Conservation (phyloP, 2,113 vertebrate species). For the Ploceus nigricollis region DNA sequence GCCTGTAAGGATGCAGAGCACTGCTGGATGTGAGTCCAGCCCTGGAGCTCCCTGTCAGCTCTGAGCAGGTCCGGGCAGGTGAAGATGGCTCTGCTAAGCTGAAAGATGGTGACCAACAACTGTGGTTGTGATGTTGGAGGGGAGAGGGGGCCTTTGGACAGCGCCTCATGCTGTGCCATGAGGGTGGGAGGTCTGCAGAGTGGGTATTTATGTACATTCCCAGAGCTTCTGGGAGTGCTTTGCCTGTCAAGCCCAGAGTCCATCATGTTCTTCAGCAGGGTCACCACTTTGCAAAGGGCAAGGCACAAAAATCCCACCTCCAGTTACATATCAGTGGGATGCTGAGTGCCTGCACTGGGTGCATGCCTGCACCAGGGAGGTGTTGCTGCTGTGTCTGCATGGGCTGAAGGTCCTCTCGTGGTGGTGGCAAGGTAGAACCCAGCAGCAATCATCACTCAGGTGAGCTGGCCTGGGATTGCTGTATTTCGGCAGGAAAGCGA, state of each 20-base stretch:
- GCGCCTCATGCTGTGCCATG: neutral
- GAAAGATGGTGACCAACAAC: neutral
- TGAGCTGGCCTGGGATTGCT: neutral
- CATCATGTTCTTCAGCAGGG: neutral
- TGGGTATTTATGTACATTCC: neutral
- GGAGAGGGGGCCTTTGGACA: neutral
- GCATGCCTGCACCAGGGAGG: neutral
- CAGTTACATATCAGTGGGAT: neutral
- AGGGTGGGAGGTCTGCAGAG: neutral
- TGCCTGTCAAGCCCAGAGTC: neutral
- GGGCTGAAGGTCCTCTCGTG: neutral
- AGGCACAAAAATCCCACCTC: neutral
- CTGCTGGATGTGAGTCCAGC: neutral
- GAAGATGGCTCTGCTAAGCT: neutral
- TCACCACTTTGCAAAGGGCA: neutral
- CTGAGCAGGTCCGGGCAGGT: neutral
- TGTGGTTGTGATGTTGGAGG: neutral
- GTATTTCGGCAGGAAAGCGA: neutral
- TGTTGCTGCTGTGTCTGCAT: neutral
- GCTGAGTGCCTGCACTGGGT: neutral
- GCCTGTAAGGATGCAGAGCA: neutral
- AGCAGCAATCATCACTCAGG: neutral
- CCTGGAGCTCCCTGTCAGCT: neutral
- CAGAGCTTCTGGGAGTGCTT: neutral
- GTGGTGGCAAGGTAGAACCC: neutral